Percentiles rank a stretch among this genome's conserved stretches.
Evolutionary conservation across 1,140 invertebrate genomes (phyloP).

Genomic region (Samia ricini): DNA sequence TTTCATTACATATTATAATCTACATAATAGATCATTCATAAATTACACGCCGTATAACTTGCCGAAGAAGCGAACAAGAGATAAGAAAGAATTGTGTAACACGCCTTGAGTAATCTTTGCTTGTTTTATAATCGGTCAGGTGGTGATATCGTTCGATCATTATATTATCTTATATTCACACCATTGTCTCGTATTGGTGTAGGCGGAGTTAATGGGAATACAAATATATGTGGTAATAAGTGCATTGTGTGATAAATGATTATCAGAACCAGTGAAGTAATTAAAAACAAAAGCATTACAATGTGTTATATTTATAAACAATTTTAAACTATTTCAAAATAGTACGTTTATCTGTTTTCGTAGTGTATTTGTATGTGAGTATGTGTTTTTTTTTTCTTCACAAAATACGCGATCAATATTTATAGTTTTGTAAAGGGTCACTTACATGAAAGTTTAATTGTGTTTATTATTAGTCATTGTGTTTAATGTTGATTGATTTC

Average conservation of each 20-base stretch:
- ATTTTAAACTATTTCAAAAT: no score
- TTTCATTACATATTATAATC: no score
- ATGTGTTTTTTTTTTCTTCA: no score
- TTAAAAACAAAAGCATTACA: background rate
- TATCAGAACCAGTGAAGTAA: background rate
- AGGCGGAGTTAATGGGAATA: background rate
- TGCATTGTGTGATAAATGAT: background rate
- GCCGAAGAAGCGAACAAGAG: background rate
- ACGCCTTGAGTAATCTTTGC: background rate
- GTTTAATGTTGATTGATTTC: no score
- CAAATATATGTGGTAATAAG: background rate
- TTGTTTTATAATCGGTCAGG: constrained; percentile 1
- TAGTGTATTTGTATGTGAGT: no score
- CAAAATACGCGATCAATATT: no score
- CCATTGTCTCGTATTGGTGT: background rate
- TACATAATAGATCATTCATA: no score
- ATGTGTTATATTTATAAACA: no score
- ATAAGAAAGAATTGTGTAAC: background rate
- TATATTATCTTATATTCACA: constrained; percentile 1
- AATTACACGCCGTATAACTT: background rate
- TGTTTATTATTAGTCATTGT: no score
- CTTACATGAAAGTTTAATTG: no score
- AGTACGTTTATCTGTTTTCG: no score
- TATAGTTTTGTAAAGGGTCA: no score
- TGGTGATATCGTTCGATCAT: constrained; percentile 1